Conservation (phyloP, 2,113 vertebrate genomes). For the Nesogale talazaci region DNA sequence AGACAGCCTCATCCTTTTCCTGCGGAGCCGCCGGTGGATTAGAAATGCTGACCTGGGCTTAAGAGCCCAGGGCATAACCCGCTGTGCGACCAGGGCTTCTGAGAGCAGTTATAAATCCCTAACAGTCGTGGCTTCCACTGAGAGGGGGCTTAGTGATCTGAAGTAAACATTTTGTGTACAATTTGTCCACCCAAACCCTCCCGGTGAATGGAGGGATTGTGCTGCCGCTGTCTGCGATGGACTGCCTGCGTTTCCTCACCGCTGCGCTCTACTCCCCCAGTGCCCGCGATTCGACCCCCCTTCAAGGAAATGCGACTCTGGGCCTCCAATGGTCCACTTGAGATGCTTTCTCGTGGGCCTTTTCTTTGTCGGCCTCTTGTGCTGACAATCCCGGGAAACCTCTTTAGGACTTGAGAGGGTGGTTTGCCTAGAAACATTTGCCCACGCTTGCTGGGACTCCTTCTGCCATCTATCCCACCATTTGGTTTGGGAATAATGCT, state of each 20-base stretch:
- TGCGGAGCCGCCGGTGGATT: too few relatives aligned
- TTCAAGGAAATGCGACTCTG: constrained; percentile 21
- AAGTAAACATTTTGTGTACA: constrained; percentile 52
- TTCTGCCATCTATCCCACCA: constrained; percentile 61
- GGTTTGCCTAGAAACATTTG: constrained; percentile 59
- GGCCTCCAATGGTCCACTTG: not conserved
- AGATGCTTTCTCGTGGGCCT: constrained; percentile 32
- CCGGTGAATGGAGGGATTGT: constrained; percentile 53
- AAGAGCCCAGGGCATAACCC: too few relatives aligned
- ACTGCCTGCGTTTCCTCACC: constrained; percentile 49
- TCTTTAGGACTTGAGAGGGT: constrained; percentile 13
- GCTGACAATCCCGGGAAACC: constrained; percentile 35
- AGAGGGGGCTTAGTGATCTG: constrained; percentile 45
- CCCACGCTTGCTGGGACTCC: constrained; percentile 55
- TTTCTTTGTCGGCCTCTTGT: constrained; percentile 20
- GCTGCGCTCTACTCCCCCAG: constrained; percentile 13
- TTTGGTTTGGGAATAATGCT: constrained; percentile 53
- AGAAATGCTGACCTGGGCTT: too few relatives aligned
- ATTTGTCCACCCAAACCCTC: constrained; percentile 33
- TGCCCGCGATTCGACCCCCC: constrained; percentile 26
- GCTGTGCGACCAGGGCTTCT: too few relatives aligned
- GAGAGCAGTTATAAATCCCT: constrained; percentile 29
- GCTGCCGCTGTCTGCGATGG: not conserved
- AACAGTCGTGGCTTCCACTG: not conserved
- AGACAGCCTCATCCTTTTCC: too few relatives aligned